Conservation (phyloP, 2,113 vertebrate species). For the Orientallactaga bullata region DNA sequence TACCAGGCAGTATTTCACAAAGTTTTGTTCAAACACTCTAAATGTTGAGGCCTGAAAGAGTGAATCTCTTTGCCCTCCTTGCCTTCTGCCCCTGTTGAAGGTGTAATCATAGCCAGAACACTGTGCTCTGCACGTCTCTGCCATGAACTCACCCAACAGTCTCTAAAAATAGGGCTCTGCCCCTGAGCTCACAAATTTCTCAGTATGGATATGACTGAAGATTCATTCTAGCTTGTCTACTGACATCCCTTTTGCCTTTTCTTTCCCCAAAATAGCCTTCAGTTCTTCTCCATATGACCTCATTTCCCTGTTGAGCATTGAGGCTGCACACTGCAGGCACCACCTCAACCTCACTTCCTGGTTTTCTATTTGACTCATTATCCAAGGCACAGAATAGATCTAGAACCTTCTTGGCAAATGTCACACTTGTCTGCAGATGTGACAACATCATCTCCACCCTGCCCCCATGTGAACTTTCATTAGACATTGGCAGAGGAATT, state of each 20-base stretch:
- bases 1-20: constrained; percentile 20
- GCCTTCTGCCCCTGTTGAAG: constrained; percentile 70
- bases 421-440: not conserved
- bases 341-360: not conserved
- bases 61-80: constrained; percentile 71
- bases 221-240: not conserved
- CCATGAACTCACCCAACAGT: constrained; percentile 57
- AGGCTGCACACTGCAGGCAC: not conserved
- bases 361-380: not conserved
- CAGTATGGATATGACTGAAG: not conserved
- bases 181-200: not conserved
- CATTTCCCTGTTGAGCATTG: not conserved
- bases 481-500: not conserved
- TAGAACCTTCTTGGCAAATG: constrained; percentile 27
- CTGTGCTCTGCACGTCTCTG: not conserved
- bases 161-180: constrained; percentile 73
- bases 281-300: constrained; percentile 34
- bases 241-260: constrained; percentile 33
- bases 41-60: constrained; percentile 59
- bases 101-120: constrained; percentile 38
- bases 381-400: not conserved
- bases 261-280: constrained; percentile 47
- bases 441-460: not conserved
- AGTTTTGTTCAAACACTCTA: constrained; percentile 39
- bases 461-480: no score